Conservation (phyloP, 2,797 vertebrate species). For the Phaenicophaeus curvirostris region DNA sequence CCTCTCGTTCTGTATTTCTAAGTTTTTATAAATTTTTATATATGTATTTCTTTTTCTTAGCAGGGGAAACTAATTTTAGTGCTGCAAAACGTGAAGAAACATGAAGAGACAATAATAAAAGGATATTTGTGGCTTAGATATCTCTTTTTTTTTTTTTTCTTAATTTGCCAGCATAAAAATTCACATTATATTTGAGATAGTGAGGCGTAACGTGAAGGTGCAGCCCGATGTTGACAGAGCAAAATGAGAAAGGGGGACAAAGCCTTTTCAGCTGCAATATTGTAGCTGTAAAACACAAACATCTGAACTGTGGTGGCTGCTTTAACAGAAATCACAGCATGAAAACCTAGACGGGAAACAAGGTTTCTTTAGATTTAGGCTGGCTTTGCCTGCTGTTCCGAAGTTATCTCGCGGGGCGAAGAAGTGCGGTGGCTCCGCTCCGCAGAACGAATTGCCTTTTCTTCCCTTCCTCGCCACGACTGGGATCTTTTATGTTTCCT, state of each 20-base stretch:
- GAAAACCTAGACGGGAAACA: background rate
- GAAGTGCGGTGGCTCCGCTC: background rate
- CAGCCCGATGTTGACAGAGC: conserved; percentile 1
- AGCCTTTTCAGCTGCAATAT: conserved; percentile 1
- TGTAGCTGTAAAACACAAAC: conserved; percentile 48
- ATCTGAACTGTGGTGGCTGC: background rate
- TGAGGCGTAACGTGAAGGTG: background rate
- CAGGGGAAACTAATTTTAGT: conserved; percentile 43
- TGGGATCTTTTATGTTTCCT: conserved; percentile 33
- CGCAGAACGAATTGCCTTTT: conserved; percentile 23
- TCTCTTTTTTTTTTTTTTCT: background rate
- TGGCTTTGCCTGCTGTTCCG: background rate
- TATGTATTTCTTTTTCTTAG: conserved; percentile 28
- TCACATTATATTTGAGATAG: background rate
- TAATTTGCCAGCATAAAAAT: background rate
- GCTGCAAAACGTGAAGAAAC: conserved; percentile 19
- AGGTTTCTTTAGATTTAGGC: conserved; percentile 6
- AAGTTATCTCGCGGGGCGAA: background rate
- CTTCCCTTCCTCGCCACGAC: background rate
- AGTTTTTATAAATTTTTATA: background rate
- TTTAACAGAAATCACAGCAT: conserved; percentile 29
- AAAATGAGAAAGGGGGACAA: conserved; percentile 14
- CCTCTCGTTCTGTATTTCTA: background rate
- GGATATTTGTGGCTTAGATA: background rate
- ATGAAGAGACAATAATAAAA: conserved; percentile 32